Conservation (phyloP, 2,888 invertebrate species). For the Acanthopleura granulata region DNA sequence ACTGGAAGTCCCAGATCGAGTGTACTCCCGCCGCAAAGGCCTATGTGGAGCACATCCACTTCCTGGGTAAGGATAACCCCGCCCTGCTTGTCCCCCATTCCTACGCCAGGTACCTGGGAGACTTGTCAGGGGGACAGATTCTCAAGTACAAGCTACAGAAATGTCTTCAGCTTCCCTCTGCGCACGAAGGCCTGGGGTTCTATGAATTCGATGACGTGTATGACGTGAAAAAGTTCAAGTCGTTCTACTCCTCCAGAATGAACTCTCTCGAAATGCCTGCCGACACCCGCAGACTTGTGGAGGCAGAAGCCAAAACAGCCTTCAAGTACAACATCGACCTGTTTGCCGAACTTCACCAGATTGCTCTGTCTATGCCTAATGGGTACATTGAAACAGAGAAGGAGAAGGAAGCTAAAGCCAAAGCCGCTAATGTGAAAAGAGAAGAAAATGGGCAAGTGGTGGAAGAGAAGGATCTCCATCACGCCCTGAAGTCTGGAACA, state of each 20-base stretch:
- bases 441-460: not conserved
- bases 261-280: constrained; percentile 26
- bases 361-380: not conserved
- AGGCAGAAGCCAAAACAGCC: constrained; percentile 26
- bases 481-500: constrained; percentile 19
- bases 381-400: not conserved
- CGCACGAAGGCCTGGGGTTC: constrained; percentile 30
- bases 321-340: constrained; percentile 31
- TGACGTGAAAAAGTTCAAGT: constrained; percentile 28
- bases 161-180: constrained; percentile 22
- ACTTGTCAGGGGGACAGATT: constrained; percentile 46
- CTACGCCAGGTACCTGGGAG: constrained; percentile 47
- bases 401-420: not conserved
- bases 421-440: not conserved
- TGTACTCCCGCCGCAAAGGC: constrained; percentile 28
- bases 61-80: constrained; percentile 28
- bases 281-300: constrained; percentile 13
- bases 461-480: not conserved
- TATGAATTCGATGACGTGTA: constrained; percentile 29
- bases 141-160: constrained; percentile 31
- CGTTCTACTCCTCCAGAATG: constrained; percentile 29
- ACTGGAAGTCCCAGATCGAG: constrained; percentile 32
- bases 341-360: constrained; percentile 27
- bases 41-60: constrained; percentile 36
- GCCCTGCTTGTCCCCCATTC: constrained; percentile 34